phyloP scores from a whole-genome alignment of 2,888 invertebrate species.

The Nymphalis urticae region DNA sequence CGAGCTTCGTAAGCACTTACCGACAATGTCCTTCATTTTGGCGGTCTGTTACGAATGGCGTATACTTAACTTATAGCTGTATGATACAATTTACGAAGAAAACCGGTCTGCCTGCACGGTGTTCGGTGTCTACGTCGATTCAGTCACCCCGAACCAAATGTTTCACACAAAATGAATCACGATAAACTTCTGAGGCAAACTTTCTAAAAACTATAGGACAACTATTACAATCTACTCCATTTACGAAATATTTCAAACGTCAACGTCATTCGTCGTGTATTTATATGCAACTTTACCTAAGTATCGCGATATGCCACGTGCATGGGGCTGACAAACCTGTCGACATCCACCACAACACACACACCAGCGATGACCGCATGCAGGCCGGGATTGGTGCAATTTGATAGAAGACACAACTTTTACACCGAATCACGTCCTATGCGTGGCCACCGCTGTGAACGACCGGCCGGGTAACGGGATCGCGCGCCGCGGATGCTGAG shows the following conservation, averaged over 20 bases:
- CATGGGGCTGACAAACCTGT: slow-evolving; percentile 27
- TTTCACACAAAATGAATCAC: slow-evolving; percentile 70
- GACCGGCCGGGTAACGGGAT: slow-evolving; percentile 76
- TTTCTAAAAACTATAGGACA: slow-evolving; percentile 36
- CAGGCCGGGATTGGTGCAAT: slow-evolving; percentile 83
- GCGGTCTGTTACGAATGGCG: slow-evolving; percentile 48
- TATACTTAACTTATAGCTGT: slow-evolving; percentile 45
- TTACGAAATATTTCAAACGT: not conserved
- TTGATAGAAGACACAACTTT: slow-evolving; percentile 75
- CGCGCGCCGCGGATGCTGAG: slow-evolving; percentile 78
- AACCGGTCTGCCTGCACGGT: slow-evolving; percentile 70
- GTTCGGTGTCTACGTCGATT: slow-evolving; percentile 62
- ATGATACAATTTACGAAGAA: slow-evolving; percentile 65
- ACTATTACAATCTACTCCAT: slow-evolving; percentile 21
- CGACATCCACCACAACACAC: slow-evolving; percentile 46
- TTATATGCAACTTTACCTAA: slow-evolving; percentile 40
- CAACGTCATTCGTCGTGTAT: slow-evolving; percentile 4
- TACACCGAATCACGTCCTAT: slow-evolving; percentile 81
- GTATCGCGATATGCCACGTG: slow-evolving; percentile 42
- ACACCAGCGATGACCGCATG: slow-evolving; percentile 66
- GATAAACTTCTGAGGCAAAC: slow-evolving; percentile 44
- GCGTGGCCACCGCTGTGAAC: slow-evolving; percentile 80
- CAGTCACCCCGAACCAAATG: slow-evolving; percentile 67
- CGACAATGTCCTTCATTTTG: slow-evolving; percentile 58
- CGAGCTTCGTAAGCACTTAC: slow-evolving; percentile 39